phyloP scores from a whole-genome alignment of 1,140 invertebrate species.

The Ips typographus region DNA sequence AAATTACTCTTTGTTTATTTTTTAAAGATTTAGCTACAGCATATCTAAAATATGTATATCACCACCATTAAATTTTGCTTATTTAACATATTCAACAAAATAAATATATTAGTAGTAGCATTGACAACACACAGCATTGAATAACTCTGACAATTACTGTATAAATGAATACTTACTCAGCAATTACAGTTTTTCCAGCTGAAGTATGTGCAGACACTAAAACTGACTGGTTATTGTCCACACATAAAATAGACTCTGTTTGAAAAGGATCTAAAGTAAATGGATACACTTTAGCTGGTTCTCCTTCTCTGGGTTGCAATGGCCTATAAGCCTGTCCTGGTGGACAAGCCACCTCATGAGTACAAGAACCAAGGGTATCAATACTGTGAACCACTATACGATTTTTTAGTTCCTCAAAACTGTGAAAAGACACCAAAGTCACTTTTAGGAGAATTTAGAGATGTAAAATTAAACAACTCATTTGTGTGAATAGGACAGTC shows the following conservation, averaged over 20 bases:
- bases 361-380: slow-evolving; percentile 86
- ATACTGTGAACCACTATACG: slow-evolving; percentile 83
- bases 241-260: slow-evolving; percentile 94
- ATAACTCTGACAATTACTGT: background rate
- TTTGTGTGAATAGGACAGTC: no score
- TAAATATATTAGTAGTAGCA: no score
- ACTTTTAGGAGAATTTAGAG: no score
- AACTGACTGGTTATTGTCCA: slow-evolving; percentile 97
- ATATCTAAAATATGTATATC: slow-evolving; percentile 56
- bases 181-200: slow-evolving; percentile 99
- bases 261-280: slow-evolving; percentile 98
- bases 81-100: no score
- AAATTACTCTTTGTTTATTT: slow-evolving; percentile 89
- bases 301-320: slow-evolving; percentile 58
- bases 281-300: slow-evolving; percentile 90
- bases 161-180: slow-evolving; percentile 74
- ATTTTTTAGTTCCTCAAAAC: slow-evolving; percentile 61
- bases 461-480: no score
- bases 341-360: slow-evolving; percentile 91
- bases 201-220: slow-evolving; percentile 99
- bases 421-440: slow-evolving; percentile 38
- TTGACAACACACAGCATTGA: background rate
- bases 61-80: no score
- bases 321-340: slow-evolving; percentile 82
- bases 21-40: slow-evolving; percentile 70